Percentiles rank a stretch among this genome's conserved stretches.
phyloP scores from a whole-genome alignment of 2,888 invertebrate genomes.

The Glyphotaelius pellucidus region DNA sequence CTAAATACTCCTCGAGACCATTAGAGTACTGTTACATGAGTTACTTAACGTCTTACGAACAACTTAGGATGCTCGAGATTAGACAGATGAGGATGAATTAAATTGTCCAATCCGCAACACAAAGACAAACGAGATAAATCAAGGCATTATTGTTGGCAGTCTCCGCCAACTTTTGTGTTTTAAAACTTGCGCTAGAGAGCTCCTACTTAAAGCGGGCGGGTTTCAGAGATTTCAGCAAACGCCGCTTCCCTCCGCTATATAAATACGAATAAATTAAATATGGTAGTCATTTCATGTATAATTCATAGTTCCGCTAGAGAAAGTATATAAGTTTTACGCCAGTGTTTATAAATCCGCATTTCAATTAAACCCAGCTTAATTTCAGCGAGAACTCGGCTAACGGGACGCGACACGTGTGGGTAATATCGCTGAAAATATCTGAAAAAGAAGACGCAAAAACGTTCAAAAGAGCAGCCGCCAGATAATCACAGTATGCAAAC shows the following conservation, averaged over 20 bases:
- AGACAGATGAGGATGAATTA: conserved; percentile 28
- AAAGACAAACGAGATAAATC: conserved; percentile 49
- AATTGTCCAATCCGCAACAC: conserved; percentile 34
- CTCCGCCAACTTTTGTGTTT: conserved; percentile 41
- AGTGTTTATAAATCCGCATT: conserved; percentile 45
- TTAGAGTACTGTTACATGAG: conserved; percentile 5
- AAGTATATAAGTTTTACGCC: conserved; percentile 43
- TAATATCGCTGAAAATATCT: conserved; percentile 19
- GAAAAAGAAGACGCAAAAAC: conserved; percentile 26
- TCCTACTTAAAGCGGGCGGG: neutral
- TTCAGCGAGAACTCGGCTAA: conserved; percentile 22
- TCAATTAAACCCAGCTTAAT: conserved; percentile 47
- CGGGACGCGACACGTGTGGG: conserved; percentile 27
- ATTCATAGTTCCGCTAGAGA: conserved; percentile 43
- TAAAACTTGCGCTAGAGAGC: conserved; percentile 10
- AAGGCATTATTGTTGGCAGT: conserved; percentile 37
- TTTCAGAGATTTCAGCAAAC: neutral
- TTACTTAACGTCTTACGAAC: neutral
- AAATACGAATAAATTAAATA: conserved; percentile 50
- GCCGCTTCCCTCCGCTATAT: conserved; percentile 13
- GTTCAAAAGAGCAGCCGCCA: neutral
- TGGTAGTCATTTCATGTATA: conserved; percentile 41
- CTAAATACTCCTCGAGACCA: neutral
- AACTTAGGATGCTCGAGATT: conserved; percentile 23
- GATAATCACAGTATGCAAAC: conserved; percentile 33